A percentile compares a stretch with the other conserved stretches of the same genome.
phyloP scores from a whole-genome alignment of 2,888 invertebrate genomes.

The Cerastis rubricosa region DNA sequence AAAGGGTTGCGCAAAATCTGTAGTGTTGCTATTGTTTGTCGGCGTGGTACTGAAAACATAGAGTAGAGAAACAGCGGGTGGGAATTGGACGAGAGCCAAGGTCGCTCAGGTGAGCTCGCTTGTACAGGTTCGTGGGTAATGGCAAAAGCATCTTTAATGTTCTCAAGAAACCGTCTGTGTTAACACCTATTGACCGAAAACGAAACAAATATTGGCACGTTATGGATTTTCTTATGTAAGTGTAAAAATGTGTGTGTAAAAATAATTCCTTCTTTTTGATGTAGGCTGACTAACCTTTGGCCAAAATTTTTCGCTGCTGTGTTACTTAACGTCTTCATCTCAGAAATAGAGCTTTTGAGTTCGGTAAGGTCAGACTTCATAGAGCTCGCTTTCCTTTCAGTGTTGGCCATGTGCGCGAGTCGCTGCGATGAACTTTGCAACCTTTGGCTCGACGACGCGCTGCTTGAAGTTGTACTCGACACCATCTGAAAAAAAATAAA shows the following conservation, averaged over 20 bases:
- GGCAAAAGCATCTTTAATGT: constrained; percentile 74
- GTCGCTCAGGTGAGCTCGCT: constrained; percentile 88
- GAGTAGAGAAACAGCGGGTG: constrained; percentile 83
- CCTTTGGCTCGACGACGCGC: constrained; percentile 91
- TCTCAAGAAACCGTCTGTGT: constrained; percentile 72
- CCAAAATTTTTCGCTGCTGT: constrained; percentile 86
- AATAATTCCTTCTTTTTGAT: constrained; percentile 48
- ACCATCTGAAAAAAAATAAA: constrained; percentile 82
- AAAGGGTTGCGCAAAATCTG: constrained; percentile 76
- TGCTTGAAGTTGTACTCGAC: constrained; percentile 91
- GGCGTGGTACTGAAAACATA: constrained; percentile 87
- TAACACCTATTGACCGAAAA: constrained; percentile 77
- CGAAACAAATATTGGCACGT: constrained; percentile 75
- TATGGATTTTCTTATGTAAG: constrained; percentile 66
- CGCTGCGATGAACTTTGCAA: constrained; percentile 91
- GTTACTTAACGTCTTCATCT: constrained; percentile 94
- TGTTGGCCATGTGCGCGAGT: constrained; percentile 89
- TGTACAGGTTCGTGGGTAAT: constrained; percentile 77
- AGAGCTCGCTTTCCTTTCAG: constrained; percentile 95
- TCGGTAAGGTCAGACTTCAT: constrained; percentile 95
- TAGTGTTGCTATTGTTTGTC: constrained; percentile 88
- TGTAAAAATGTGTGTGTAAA: constrained; percentile 38
- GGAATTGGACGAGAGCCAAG: constrained; percentile 88
- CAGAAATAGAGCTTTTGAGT: constrained; percentile 95
- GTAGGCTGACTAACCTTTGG: constrained; percentile 80